Conservation (phyloP, 2,113 vertebrate species). For the Oreochromis aureus region DNA sequence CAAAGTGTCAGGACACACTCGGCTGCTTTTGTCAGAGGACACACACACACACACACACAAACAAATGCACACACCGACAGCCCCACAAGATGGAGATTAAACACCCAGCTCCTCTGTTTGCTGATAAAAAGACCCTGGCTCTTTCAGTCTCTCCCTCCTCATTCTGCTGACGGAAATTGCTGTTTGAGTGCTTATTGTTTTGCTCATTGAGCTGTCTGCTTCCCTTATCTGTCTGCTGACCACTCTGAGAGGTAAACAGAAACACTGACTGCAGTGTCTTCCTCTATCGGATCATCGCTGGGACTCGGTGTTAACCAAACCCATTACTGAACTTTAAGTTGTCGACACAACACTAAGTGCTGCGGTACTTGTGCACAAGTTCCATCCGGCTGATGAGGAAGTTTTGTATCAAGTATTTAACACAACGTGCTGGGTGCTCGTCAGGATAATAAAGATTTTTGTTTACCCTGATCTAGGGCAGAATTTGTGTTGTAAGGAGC, state of each 20-base stretch:
- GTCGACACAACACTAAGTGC: background rate
- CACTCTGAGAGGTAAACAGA: background rate
- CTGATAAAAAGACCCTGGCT: background rate
- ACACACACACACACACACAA: background rate
- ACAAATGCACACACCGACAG: background rate
- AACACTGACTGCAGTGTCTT: background rate
- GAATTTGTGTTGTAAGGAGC: background rate
- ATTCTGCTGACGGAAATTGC: background rate
- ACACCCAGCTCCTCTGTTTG: background rate
- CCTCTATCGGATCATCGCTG: background rate
- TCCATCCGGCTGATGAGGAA: background rate
- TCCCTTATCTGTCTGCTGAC: background rate
- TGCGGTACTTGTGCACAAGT: background rate
- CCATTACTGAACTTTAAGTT: background rate
- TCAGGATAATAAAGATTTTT: background rate
- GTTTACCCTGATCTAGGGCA: background rate
- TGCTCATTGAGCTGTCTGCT: constrained; percentile 16
- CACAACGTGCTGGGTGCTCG: accelerated
- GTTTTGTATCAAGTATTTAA: background rate
- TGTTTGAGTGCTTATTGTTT: background rate
- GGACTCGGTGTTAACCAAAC: background rate
- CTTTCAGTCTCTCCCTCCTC: background rate
- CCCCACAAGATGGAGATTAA: constrained; percentile 8
- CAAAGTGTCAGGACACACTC: background rate
- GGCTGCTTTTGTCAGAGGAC: background rate